phyloP scores from a whole-genome alignment of 1,140 invertebrate genomes.

The Macrobrachium rosenbergii region DNA sequence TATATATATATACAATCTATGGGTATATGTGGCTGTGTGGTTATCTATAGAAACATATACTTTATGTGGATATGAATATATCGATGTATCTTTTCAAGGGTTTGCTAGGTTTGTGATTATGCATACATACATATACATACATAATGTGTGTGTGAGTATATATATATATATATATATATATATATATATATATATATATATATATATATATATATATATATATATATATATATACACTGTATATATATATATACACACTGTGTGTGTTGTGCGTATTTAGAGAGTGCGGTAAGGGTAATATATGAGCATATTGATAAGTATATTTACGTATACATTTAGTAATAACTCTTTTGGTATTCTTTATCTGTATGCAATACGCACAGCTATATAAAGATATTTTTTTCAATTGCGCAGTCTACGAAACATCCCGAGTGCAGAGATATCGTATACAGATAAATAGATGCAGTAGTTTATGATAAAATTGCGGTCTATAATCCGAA shows the following conservation, averaged over 20 bases:
- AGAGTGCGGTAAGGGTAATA: no score
- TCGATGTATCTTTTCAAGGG: background rate
- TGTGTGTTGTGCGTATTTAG: no score
- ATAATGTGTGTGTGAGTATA: background rate
- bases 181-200: slow-evolving; percentile 5
- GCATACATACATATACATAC: background rate
- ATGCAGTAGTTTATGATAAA: no score
- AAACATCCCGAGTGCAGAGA: no score
- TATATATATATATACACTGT: background rate
- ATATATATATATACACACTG: background rate
- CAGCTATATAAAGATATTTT: background rate
- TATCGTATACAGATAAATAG: no score
- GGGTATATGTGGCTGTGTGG: background rate
- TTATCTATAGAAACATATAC: background rate
- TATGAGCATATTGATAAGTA: no score
- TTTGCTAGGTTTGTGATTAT: background rate
- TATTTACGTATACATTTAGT: no score
- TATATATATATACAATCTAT: background rate
- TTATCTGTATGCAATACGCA: background rate
- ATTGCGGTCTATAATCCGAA: no score
- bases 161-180: slow-evolving; percentile 5
- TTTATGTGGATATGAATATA: background rate
- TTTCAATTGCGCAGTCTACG: no score
- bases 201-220: background rate
- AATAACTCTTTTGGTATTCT: no score